phyloP scores from a whole-genome alignment of 2,113 vertebrate genomes.

The Rhadina sibilatrix region DNA sequence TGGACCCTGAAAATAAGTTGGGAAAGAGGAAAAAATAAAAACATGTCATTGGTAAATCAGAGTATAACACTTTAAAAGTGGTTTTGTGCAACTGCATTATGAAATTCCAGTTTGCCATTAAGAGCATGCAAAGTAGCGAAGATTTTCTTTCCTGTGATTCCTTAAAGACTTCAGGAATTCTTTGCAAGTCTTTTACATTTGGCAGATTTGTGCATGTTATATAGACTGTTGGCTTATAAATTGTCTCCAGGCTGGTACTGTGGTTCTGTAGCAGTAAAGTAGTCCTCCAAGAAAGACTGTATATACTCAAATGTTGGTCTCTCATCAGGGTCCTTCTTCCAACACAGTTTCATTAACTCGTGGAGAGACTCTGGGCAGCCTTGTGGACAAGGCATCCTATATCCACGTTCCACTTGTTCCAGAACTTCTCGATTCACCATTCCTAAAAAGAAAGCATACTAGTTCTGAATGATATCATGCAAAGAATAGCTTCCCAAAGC shows the following conservation, averaged over 20 bases:
- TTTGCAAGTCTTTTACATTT: constrained; percentile 71
- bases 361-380: constrained; percentile 94
- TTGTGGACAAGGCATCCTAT: constrained; percentile 94
- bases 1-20: constrained; percentile 73
- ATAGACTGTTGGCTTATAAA: constrained; percentile 80
- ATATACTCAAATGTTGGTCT: constrained; percentile 97
- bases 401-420: constrained; percentile 94
- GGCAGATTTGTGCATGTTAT: constrained; percentile 74
- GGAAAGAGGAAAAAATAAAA: constrained; percentile 42
- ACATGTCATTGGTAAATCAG: constrained; percentile 73
- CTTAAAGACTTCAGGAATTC: constrained; percentile 64
- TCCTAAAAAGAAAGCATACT: constrained; percentile 70
- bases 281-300: constrained; percentile 96
- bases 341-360: constrained; percentile 93
- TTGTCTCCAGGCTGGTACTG: constrained; percentile 97
- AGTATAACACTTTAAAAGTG: constrained; percentile 78
- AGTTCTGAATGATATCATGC: background rate
- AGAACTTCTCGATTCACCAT: constrained; percentile 96
- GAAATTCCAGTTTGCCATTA: constrained; percentile 81
- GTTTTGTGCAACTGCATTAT: constrained; percentile 79
- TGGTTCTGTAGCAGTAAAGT: constrained; percentile 96
- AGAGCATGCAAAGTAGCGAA: constrained; percentile 74
- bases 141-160: constrained; percentile 72
- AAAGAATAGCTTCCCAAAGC: background rate
- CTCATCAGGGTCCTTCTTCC: constrained; percentile 96